These are phyloP conservation scores for Leucania comma DNA, from an alignment of 2,888 invertebrate genomes.

Conservation along the genomic window DNA sequence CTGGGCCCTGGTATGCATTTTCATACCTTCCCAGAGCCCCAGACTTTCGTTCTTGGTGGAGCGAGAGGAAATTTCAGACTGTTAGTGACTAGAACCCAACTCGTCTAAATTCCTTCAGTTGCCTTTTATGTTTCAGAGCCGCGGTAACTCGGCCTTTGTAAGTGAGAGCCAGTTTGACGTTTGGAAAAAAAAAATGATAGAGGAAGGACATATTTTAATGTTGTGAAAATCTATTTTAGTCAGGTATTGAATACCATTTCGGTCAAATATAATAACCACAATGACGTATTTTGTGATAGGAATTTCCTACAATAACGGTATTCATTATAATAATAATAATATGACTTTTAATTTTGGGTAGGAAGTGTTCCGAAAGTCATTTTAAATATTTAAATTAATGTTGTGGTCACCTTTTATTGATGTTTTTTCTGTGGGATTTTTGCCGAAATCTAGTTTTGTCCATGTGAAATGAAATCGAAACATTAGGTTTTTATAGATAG, in stretches of 20 bases:
- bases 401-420: constrained; percentile 10
- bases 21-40: no score
- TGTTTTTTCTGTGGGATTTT: constrained; percentile 22
- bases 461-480: background rate
- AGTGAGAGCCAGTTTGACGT: no score
- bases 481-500: constrained; percentile 1
- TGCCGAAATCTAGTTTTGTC: background rate
- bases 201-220: no score
- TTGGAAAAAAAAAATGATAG: no score
- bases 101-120: no score
- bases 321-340: background rate
- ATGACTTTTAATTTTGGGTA: background rate
- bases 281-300: constrained; percentile 27
- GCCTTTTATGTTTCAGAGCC: no score
- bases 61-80: no score
- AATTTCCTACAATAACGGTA: constrained; percentile 34
- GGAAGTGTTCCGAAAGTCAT: constrained; percentile 4
- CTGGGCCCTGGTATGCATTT: no score
- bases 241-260: background rate
- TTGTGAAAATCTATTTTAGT: background rate
- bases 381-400: background rate
- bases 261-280: background rate
- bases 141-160: no score
- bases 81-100: no score
- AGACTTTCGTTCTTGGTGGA: no score